A percentile compares a stretch with the other conserved stretches of the same genome.
Conservation (phyloP, 1,140 invertebrate genomes). For the Bombus cullumanus region DNA sequence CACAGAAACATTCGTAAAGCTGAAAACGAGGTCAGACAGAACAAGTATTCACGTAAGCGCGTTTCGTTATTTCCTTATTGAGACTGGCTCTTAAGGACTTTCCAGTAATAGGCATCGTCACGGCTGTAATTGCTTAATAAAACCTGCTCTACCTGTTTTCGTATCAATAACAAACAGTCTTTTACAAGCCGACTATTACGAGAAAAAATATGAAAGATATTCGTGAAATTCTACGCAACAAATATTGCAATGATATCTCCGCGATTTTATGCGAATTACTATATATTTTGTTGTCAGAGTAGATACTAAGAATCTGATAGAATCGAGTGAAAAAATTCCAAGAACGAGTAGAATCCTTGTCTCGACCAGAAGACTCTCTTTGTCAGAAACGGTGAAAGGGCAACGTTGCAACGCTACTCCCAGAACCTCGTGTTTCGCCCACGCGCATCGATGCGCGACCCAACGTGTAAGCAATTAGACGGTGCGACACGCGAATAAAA, state of each 20-base stretch:
- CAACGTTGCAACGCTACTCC: constrained; percentile 43
- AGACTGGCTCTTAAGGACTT: not conserved
- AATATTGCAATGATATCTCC: not conserved
- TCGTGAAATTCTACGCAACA: not conserved
- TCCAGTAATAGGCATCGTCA: not conserved
- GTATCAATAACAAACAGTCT: not conserved
- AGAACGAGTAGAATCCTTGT: not conserved
- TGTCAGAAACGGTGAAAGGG: constrained; percentile 13
- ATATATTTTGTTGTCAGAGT: not conserved
- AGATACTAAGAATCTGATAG: not conserved
- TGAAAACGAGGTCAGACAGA: not conserved
- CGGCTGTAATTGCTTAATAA: constrained; percentile 2
- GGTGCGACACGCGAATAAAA: constrained; percentile 58
- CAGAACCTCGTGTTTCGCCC: constrained; percentile 48
- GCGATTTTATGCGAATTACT: not conserved
- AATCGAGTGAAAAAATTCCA: not conserved
- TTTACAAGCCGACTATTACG: not conserved
- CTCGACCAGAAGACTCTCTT: not conserved
- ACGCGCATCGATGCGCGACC: constrained; percentile 51
- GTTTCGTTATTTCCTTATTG: constrained; percentile 13
- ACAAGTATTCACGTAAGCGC: not conserved
- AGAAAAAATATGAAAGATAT: not conserved
- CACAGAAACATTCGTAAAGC: not conserved
- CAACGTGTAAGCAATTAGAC: constrained; percentile 65
- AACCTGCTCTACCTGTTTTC: constrained; percentile 3